Percentiles rank a stretch among this genome's conserved stretches.
phyloP scores from a whole-genome alignment of 2,113 vertebrate species.

The Hyaena hyaena region DNA sequence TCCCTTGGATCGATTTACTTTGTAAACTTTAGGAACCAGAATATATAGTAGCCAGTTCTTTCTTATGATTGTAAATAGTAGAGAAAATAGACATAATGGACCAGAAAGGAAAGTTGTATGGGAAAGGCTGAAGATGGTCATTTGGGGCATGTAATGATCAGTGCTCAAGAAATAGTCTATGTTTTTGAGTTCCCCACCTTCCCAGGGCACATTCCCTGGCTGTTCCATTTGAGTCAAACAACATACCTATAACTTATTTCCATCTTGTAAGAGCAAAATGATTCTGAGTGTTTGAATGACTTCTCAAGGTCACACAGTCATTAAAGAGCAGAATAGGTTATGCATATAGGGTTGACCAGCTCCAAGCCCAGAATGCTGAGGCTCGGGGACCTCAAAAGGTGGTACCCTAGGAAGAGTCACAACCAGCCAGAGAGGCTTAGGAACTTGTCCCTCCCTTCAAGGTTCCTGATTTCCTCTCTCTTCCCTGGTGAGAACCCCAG shows the following conservation, averaged over 20 bases:
- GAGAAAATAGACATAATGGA: background rate
- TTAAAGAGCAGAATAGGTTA: background rate
- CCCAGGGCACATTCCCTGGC: background rate
- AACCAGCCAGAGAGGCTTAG: background rate
- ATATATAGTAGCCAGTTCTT: background rate
- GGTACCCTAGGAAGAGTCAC: background rate
- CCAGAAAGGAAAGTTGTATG: background rate
- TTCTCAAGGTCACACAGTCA: background rate
- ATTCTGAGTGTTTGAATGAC: background rate
- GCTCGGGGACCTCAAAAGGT: background rate
- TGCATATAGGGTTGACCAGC: background rate
- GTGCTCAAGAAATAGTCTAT: background rate
- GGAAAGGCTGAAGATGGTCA: background rate
- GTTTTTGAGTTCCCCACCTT: background rate
- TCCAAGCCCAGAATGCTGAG: background rate
- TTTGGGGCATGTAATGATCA: background rate
- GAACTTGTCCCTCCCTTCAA: background rate
- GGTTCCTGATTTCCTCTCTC: background rate
- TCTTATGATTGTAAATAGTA: background rate
- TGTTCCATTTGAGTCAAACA: background rate
- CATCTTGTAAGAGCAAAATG: background rate
- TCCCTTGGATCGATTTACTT: background rate
- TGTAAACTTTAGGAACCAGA: background rate
- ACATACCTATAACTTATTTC: background rate
- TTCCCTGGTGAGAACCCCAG: conserved; percentile 42